Base-by-base conservation (phyloP, 92 coral and sea anemone genomes). In the Pocillopora meandrina region DNA sequence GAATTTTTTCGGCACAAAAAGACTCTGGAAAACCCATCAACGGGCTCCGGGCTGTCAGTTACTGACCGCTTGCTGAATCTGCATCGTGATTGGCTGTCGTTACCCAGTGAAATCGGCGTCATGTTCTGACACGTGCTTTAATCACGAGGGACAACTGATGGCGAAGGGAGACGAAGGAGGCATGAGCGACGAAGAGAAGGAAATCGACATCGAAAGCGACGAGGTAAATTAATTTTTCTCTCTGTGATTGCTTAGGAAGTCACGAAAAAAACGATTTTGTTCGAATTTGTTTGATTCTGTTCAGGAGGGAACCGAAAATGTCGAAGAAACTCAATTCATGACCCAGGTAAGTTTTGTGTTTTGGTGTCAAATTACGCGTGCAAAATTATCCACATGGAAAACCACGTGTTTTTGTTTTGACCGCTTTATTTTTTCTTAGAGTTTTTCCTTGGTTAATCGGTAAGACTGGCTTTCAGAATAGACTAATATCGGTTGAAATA, bases 141-240 rank as follows among this genome's bases (percentile, higher is more conserved):
- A 93, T 93, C 97, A 93, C 94, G 95, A 93, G 97, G 92, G 87
- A 88, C 87, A 72, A 79, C 60, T 81, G 56, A 86, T 81, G 90
- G 84, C 90, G 91, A 89, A 89, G 69, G 82, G 80, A 64, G 91
- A 89, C 88, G 80, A 65, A 61, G 84, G 52, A 67, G 89, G 86
- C 88, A 95, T 95, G 98, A 96, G 98, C 89, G 98, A 95, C 92
- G 99, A 96, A 81, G 98, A 94, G 69, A 92, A 93, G 78, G 98
- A 96, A 78, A 89, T 96, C 26, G 99, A 96, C 80, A 92, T 96
- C 71, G 99, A 96, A 93, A 95, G 98, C 87, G 99, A 96, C 89
- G 99, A 96, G 91, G 99, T 96, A 88, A 86, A 86, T 85, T 72
- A 20, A 31, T 76, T 74, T 70, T 56, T 71, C 68, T 61, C 72